Evolutionary conservation across 2,888 invertebrate species (phyloP), one percentile per base, ranked within the genome.

Genomic region (Acanthopleura granulata): DNA sequence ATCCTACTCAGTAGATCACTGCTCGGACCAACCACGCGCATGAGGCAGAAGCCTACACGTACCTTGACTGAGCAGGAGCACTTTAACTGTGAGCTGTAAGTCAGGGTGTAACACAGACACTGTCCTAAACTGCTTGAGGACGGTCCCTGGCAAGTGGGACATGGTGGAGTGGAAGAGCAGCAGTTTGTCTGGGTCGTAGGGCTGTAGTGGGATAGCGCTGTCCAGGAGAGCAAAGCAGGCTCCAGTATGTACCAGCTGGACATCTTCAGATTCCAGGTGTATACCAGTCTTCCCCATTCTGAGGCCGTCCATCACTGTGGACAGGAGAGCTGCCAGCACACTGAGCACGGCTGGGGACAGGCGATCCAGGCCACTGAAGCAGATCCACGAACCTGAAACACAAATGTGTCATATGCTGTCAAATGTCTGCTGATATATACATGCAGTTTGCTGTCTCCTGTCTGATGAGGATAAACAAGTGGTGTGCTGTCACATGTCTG

Each of bases 61-160:
- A n/a, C 89, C 89, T 86, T 89, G 88, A 79, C 87, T 87, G 74
- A 86, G 85, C 14, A 89, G 83, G 79, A 89, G 77, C 51, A 87
- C 87, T 77, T 88, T 87, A 11, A 87, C 72, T 16, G 81, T 79
- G 30, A 86, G 79, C 50, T 80, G 78, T 12, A 87, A 79, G 76
- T 89, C 87, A 57, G 89, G 88, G 72, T 84, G 84, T 18, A 86
- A 78, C 18, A 89, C 72, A 27, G 87, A 84, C 40, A 89, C 83
- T 0, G 84, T 84, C 49, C 89, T 80, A 77, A 89, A 89, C 82
- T 88, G 88, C n/a, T 78, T 79, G 76, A 87, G 83, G 51, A 89
- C 76, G 49, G 82, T 81, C 61, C 83, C 83, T n/a, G 89, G 89
- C 72, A 89, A 78, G 1, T 78, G 78, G 18, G 87, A 81, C 22